These are phyloP conservation scores for Stegana nigrithorax DNA, from an alignment of 2,888 invertebrate species.

Conservation along the genomic window DNA sequence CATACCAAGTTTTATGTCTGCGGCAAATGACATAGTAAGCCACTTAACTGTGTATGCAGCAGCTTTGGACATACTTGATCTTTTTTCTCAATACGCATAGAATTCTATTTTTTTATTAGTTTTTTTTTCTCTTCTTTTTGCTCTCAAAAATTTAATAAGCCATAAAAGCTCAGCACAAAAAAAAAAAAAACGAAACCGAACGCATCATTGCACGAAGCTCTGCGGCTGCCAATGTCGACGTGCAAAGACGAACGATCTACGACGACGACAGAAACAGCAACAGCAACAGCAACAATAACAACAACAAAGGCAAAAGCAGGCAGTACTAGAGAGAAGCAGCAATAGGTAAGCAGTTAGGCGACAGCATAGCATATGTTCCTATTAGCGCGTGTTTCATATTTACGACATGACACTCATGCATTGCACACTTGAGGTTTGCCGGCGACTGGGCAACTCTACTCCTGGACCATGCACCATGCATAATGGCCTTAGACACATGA, in stretches of 20 bases:
- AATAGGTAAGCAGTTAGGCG: not conserved
- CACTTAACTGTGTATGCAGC: no score
- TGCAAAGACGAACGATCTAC: no score
- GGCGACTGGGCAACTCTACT: no score
- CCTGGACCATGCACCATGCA: no score
- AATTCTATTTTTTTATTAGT: not conserved
- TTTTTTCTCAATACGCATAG: no score
- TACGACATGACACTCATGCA: conserved; percentile 1
- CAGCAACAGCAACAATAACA: no score
- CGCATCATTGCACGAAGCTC: not conserved
- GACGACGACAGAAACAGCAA: no score
- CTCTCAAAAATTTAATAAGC: conserved; percentile 12
- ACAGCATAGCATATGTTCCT: conserved; percentile 43
- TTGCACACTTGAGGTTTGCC: not conserved
- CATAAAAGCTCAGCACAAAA: not conserved
- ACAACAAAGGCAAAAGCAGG: no score
- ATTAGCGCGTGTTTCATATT: conserved; percentile 54
- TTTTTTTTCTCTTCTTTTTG: no score
- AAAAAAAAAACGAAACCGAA: conserved; percentile 1
- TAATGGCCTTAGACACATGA: conserved; percentile 12
- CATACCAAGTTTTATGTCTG: conserved; percentile 11
- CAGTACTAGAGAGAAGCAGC: no score
- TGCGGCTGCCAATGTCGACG: not conserved
- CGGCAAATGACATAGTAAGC: not conserved
- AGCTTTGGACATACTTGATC: no score